Conservation (phyloP, 2,888 invertebrate species). For the Agrenia bidenticulata region DNA sequence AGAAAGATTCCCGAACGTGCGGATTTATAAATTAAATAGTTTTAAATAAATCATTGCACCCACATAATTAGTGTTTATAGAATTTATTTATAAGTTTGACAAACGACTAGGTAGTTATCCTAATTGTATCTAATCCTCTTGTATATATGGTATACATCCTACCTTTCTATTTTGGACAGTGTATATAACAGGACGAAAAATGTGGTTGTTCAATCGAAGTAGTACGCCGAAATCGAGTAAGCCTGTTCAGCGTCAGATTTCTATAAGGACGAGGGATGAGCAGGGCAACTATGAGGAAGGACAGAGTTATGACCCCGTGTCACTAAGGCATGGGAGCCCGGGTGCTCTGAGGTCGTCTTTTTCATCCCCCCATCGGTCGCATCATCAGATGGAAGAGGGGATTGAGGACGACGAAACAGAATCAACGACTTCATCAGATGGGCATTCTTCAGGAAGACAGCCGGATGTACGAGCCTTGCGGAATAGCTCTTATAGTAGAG, state of each 20-base stretch:
- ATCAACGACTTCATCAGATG: neutral
- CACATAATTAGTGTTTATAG: no score
- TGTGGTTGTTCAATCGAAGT: conserved; percentile 8
- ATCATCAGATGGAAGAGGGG: neutral
- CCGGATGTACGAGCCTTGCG: no score
- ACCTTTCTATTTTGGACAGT: no score
- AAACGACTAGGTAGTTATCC: no score
- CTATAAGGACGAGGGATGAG: conserved; percentile 30
- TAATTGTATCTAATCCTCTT: no score
- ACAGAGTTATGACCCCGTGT: conserved; percentile 12
- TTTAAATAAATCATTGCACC: no score
- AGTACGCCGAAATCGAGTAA: neutral
- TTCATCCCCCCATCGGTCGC: neutral
- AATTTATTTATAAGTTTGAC: no score
- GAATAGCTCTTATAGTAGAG: conserved; percentile 19
- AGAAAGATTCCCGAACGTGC: no score
- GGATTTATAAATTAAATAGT: no score
- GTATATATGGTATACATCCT: no score
- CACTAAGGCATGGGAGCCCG: conserved; percentile 21
- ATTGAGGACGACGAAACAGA: conserved; percentile 6
- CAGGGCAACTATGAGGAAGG: conserved; percentile 10
- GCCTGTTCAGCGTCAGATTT: conserved; percentile 36
- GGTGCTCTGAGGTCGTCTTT: conserved; percentile 14
- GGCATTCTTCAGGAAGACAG: neutral
- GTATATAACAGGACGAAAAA: no score